Conservation (phyloP, 2,888 invertebrate genomes). For the Saturnia japonica region DNA sequence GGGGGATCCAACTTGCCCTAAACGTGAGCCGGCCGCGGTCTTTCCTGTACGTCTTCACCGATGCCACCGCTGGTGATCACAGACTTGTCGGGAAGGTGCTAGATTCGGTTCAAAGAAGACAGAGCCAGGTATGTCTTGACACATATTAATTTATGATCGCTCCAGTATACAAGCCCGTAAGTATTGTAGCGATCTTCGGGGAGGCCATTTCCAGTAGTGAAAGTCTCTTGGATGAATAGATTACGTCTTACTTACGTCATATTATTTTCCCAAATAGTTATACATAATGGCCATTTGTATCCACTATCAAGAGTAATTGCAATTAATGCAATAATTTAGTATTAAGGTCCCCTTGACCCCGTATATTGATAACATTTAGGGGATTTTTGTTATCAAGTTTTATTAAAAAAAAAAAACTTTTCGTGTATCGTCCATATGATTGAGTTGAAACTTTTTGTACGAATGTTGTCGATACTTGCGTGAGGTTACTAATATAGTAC, state of each 20-base stretch:
- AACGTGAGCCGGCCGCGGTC: conserved; percentile 85
- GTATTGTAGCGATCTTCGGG: no score
- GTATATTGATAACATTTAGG: background rate
- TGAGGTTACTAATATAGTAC: no score
- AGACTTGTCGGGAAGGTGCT: conserved; percentile 83
- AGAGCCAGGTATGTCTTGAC: conserved; percentile 82
- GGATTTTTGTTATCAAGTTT: background rate
- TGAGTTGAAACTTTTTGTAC: no score
- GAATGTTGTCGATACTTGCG: background rate
- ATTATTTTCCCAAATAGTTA: no score
- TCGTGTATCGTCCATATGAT: no score
- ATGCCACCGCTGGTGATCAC: conserved; percentile 87
- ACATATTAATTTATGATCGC: background rate
- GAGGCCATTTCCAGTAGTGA: no score
- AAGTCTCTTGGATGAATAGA: no score
- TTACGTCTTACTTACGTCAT: no score
- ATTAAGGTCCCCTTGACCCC: background rate
- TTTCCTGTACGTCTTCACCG: conserved; percentile 89
- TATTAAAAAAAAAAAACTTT: background rate
- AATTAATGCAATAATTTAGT: background rate
- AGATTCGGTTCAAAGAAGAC: conserved; percentile 86
- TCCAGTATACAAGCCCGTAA: no score
- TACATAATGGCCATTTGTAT: no score
- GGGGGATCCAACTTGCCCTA: conserved; percentile 85
- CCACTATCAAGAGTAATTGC: no score